Base-by-base conservation (phyloP, 2,113 vertebrate genomes). In the Alexandromys fortis region DNA sequence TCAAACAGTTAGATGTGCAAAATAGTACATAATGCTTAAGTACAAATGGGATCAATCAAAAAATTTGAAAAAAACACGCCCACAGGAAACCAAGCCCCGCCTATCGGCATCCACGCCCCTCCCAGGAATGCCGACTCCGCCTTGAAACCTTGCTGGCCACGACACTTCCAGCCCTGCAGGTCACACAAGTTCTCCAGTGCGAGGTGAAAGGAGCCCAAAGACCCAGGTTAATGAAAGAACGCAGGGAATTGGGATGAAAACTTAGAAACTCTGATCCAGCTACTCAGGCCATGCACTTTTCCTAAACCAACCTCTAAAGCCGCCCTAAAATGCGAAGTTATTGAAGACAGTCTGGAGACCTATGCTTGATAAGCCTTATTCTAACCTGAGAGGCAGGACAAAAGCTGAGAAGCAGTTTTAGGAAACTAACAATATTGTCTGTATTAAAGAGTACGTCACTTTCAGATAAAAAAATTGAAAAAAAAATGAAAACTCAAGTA, bases 121-220 rank as follows among this genome's bases (percentile, higher is more conserved):
- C 68, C 61, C 9, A 58, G 22, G 1, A 24, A 16, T 73, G 86
- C 42, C 1, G 21, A 1, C 2, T 0, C 16, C 0, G 0, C 6
- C 19, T 7, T 0, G 0, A 7, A 26, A 6, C 17, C 1, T 2
- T 33, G 82, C 3, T 1, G 17, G 28, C 30, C 4, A 0, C 38
- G 4, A 21, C 21, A 7, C 22, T 58, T 38, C 63, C 4, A 0
- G 81, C 75, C 88, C 76, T 2, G 0, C 38, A 8, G 5, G 16
- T n/a, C 11, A 5, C 7, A 1, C 7, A n/a, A 0, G 1, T n/a
- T 7, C 3, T 21, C 30, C 0, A 0, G n/a, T 2, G 33, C 7
- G 0, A 3, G 0, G 1, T 6, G 5, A 4, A 21, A 9, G 38
- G 14, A 30, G 7, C 2, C 1, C 10, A 0, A 1, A 8, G 7